Evolutionary conservation across 2,113 vertebrate species (phyloP).

Genomic region (Dinomys branickii): DNA sequence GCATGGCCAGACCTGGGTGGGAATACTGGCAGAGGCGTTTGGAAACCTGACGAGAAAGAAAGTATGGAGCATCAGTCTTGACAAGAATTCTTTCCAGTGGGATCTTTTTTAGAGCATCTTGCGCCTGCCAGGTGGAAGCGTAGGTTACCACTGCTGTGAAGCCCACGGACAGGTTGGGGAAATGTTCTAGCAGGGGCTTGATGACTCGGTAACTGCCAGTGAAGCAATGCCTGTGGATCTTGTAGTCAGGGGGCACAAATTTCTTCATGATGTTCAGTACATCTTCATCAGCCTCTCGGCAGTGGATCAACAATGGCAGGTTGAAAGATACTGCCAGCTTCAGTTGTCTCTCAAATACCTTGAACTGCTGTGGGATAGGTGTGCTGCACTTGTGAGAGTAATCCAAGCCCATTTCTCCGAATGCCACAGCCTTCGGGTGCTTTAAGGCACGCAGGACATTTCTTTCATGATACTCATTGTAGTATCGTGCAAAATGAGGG

Average conservation of each 20-base stretch:
- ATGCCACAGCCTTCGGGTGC: slow-evolving; percentile 92
- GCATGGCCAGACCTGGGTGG: slow-evolving; percentile 91
- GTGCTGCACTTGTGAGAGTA: slow-evolving; percentile 92
- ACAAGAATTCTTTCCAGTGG: slow-evolving; percentile 88
- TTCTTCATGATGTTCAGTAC: slow-evolving; percentile 90
- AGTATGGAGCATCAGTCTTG: slow-evolving; percentile 92
- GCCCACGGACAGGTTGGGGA: slow-evolving; percentile 88
- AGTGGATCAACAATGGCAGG: slow-evolving; percentile 92
- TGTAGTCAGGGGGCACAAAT: slow-evolving; percentile 90
- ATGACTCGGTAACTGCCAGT: slow-evolving; percentile 85
- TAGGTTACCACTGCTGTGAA: slow-evolving; percentile 91
- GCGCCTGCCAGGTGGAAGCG: slow-evolving; percentile 76
- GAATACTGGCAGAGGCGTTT: slow-evolving; percentile 84
- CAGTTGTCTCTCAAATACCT: slow-evolving; percentile 91
- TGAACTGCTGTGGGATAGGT: slow-evolving; percentile 83
- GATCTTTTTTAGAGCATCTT: slow-evolving; percentile 84
- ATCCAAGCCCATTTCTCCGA: slow-evolving; percentile 93
- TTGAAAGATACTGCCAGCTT: slow-evolving; percentile 88
- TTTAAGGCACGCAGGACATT: slow-evolving; percentile 87
- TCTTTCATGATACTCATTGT: slow-evolving; percentile 85
- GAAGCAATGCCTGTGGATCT: slow-evolving; percentile 93
- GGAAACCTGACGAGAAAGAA: slow-evolving; percentile 88
- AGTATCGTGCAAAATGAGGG: slow-evolving; percentile 91
- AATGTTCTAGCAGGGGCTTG: slow-evolving; percentile 77
- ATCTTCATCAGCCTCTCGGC: slow-evolving; percentile 91